These are phyloP conservation scores for Scaptomyza montana DNA, from an alignment of 1,140 invertebrate species.

Conservation along the genomic window DNA sequence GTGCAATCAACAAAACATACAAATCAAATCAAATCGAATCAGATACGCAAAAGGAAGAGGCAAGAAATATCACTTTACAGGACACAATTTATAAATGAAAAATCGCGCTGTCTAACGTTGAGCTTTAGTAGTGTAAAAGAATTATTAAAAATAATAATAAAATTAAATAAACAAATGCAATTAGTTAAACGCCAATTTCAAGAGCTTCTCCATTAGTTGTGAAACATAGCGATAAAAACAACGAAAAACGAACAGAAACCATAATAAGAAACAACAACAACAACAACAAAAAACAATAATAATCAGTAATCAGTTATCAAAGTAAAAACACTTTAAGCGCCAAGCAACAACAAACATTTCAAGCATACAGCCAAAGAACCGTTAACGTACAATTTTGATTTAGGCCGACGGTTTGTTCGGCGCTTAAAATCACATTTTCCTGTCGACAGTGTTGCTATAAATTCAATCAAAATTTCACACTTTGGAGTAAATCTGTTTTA, in stretches of 20 bases:
- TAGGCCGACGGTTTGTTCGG: slow-evolving; percentile 56
- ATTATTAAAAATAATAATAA: slow-evolving; percentile 15
- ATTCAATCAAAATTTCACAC: slow-evolving; percentile 84
- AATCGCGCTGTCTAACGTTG: slow-evolving; percentile 59
- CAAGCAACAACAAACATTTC: slow-evolving; percentile 12
- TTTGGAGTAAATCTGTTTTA: slow-evolving; percentile 84
- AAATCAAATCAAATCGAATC: slow-evolving; percentile 20
- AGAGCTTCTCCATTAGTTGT: slow-evolving; percentile 81
- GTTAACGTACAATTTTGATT: slow-evolving; percentile 27
- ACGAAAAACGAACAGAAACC: neutral
- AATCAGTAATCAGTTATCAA: slow-evolving; percentile 1
- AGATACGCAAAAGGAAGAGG: slow-evolving; percentile 10
- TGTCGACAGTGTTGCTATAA: slow-evolving; percentile 81
- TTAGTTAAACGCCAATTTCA: slow-evolving; percentile 42
- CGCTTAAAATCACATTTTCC: slow-evolving; percentile 57
- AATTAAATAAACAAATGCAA: slow-evolving; percentile 36
- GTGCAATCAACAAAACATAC: slow-evolving; percentile 71
- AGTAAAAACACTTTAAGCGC: slow-evolving; percentile 2
- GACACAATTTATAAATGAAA: slow-evolving; percentile 43
- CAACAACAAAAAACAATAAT: slow-evolving; percentile 6
- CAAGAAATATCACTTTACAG: slow-evolving; percentile 37
- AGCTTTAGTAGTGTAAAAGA: slow-evolving; percentile 76
- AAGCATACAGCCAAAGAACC: slow-evolving; percentile 5
- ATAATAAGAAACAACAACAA: slow-evolving; percentile 21
- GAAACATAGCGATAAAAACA: slow-evolving; percentile 44